A percentile compares a stretch with the other conserved stretches of the same genome.
These are phyloP conservation scores for Florisuga fusca DNA, from an alignment of 2,797 vertebrate species.

Conservation along the genomic window DNA sequence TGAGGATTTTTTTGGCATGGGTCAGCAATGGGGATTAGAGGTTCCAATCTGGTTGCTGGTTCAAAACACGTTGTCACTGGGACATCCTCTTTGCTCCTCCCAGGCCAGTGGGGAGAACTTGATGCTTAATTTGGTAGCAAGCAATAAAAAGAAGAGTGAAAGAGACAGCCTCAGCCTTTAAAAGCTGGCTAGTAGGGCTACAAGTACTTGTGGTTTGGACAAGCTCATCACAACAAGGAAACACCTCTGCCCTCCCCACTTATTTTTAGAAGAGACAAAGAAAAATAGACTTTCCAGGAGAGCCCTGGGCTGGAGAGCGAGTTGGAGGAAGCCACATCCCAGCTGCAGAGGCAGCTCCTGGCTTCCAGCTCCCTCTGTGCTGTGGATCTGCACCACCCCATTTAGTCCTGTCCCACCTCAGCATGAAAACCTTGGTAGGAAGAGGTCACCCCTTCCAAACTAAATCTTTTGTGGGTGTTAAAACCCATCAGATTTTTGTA, in stretches of 20 bases:
- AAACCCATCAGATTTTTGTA: background rate
- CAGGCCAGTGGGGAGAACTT: background rate
- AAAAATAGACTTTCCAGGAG: background rate
- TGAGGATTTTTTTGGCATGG: background rate
- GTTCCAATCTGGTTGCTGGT: background rate
- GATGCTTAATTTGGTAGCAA: background rate
- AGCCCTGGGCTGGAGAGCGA: background rate
- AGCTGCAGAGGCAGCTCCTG: background rate
- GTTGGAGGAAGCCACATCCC: accelerated
- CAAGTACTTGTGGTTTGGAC: background rate
- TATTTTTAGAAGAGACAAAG: background rate
- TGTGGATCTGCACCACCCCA: accelerated
- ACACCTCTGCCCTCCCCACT: background rate
- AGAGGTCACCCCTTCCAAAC: background rate
- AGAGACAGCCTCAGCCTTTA: background rate
- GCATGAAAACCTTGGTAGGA: background rate
- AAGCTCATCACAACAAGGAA: slow-evolving; percentile 7
- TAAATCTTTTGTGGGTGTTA: background rate
- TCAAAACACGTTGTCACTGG: background rate
- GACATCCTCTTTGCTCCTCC: background rate
- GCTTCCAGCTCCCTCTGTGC: background rate
- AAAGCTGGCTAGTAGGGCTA: background rate
- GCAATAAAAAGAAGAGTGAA: background rate
- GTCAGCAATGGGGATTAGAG: background rate
- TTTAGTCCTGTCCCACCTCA: background rate